Conservation (phyloP, 2,797 vertebrate species). For the Melanotaenia boesemani region DNA sequence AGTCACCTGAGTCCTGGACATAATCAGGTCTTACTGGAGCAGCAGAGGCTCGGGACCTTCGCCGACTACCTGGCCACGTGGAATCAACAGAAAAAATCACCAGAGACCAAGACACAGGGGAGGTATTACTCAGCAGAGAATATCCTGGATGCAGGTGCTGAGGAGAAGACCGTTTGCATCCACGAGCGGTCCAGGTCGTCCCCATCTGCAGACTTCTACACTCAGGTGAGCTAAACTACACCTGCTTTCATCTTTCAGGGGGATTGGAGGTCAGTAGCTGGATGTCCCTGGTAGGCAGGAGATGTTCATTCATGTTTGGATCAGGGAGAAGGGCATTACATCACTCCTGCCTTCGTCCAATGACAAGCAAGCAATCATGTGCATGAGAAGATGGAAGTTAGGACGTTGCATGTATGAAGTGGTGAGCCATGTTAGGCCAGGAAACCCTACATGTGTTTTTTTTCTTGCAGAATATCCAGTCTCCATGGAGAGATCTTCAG, state of each 20-base stretch:
- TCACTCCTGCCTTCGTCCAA: too few species aligned
- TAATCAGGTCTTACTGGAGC: constrained; percentile 62
- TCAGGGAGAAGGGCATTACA: too few species aligned
- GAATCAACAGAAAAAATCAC: constrained; percentile 84
- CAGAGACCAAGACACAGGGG: constrained; percentile 84
- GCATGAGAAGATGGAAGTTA: too few species aligned
- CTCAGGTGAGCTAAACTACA: constrained; percentile 80
- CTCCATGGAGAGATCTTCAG: constrained; percentile 51
- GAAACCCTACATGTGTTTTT: not conserved
- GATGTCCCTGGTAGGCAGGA: too few species aligned
- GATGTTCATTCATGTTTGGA: too few species aligned
- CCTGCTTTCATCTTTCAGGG: too few species aligned
- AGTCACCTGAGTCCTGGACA: constrained; percentile 27
- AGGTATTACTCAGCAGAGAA: constrained; percentile 92
- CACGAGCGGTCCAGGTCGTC: constrained; percentile 93
- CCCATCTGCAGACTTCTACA: constrained; percentile 89
- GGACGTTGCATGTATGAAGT: too few species aligned
- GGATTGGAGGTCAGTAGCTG: too few species aligned
- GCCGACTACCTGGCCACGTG: constrained; percentile 94
- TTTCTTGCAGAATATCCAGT: constrained; percentile 66
- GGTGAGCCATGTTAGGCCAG: not conserved
- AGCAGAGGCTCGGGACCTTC: constrained; percentile 89
- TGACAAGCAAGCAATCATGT: too few species aligned
- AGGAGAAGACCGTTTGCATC: constrained; percentile 79
- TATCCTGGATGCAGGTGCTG: constrained; percentile 87